phyloP scores from a whole-genome alignment of 2,113 vertebrate species.

The Channa argus region DNA sequence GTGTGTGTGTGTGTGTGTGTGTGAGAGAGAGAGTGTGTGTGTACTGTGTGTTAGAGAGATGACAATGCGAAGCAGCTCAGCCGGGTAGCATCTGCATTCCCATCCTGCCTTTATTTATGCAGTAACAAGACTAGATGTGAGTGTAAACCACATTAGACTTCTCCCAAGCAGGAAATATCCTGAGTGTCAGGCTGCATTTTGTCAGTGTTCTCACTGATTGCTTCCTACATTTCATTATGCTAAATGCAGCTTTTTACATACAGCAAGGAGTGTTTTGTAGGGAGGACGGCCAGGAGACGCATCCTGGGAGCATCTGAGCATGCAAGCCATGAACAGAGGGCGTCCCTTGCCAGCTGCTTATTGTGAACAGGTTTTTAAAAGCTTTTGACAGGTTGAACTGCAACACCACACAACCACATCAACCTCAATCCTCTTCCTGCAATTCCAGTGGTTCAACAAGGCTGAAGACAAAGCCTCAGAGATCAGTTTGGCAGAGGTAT shows the following conservation, averaged over 20 bases:
- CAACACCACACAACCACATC: slow-evolving; percentile 62
- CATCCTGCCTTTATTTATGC: slow-evolving; percentile 58
- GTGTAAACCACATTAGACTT: slow-evolving; percentile 77
- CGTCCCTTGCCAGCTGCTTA: slow-evolving; percentile 61
- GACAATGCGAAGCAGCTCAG: slow-evolving; percentile 50
- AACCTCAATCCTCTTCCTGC: slow-evolving; percentile 46
- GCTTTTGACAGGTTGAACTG: slow-evolving; percentile 64
- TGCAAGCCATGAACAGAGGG: slow-evolving; percentile 42
- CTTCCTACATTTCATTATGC: slow-evolving; percentile 82
- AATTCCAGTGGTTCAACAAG: slow-evolving; percentile 56
- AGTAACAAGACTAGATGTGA: slow-evolving; percentile 73
- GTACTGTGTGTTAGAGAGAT: slow-evolving; percentile 18
- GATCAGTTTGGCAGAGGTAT: slow-evolving; percentile 56
- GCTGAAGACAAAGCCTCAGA: slow-evolving; percentile 56
- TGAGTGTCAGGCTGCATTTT: slow-evolving; percentile 75
- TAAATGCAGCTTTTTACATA: slow-evolving; percentile 74
- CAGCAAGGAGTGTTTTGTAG: slow-evolving; percentile 32
- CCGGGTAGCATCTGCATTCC: slow-evolving; percentile 75
- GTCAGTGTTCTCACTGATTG: slow-evolving; percentile 74
- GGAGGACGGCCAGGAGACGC: slow-evolving; percentile 40
- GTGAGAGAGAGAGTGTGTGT: neutral
- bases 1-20: slow-evolving; percentile 5
- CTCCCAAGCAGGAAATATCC: slow-evolving; percentile 70
- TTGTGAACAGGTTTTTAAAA: slow-evolving; percentile 71
- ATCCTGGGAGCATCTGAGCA: slow-evolving; percentile 59